phyloP scores from a whole-genome alignment of 2,888 invertebrate species.

The Cosmopolites sordidus region DNA sequence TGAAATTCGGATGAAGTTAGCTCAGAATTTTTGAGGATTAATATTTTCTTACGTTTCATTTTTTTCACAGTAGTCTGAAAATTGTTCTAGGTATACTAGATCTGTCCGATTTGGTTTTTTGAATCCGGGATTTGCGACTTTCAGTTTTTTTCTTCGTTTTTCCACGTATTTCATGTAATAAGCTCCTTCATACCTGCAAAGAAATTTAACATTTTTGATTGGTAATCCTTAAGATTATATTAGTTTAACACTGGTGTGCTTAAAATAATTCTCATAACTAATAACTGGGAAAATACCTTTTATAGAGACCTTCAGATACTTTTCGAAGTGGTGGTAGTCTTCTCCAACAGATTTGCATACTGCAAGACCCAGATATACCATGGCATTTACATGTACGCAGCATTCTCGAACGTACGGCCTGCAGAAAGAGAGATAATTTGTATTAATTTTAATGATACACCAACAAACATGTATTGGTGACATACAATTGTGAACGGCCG shows the following conservation, averaged over 20 bases:
- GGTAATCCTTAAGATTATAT: no score
- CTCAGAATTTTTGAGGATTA: neutral
- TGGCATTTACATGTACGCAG: slow-evolving; percentile 89
- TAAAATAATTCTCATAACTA: no score
- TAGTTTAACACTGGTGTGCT: no score
- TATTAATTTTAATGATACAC: neutral
- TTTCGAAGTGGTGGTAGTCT: slow-evolving; percentile 71
- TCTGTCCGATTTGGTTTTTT: slow-evolving; percentile 89
- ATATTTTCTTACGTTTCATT: slow-evolving; percentile 67
- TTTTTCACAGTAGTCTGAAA: slow-evolving; percentile 86
- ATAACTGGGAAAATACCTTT: slow-evolving; percentile 49
- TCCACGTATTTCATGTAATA: slow-evolving; percentile 74
- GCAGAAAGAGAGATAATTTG: slow-evolving; percentile 13
- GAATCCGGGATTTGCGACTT: slow-evolving; percentile 70
- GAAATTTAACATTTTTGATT: neutral
- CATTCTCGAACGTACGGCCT: slow-evolving; percentile 73
- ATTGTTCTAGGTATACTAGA: slow-evolving; percentile 83
- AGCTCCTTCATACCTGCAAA: slow-evolving; percentile 70
- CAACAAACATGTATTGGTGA: no score
- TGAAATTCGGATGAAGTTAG: slow-evolving; percentile 37
- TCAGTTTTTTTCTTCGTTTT: slow-evolving; percentile 61
- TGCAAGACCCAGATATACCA: slow-evolving; percentile 90
- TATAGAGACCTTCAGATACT: slow-evolving; percentile 73
- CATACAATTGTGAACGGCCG: no score
- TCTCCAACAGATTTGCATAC: slow-evolving; percentile 86